Evolutionary conservation across 92 coral and sea anemone species (phyloP), one percentile per base, ranked within the genome.

Genomic region (Porites evermanni): DNA sequence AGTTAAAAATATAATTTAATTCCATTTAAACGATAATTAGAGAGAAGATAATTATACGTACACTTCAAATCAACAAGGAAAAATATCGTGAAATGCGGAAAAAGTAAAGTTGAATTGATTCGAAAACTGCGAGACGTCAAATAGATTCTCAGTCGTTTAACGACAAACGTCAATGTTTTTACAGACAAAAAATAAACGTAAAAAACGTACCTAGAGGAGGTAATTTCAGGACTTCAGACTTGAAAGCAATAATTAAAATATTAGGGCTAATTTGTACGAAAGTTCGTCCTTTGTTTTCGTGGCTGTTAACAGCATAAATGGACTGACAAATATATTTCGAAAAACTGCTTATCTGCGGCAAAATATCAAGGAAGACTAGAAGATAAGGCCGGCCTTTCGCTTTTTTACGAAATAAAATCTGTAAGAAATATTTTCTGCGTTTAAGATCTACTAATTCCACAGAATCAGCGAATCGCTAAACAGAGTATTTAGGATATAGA

Each of bases 211-310:
- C 4, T 44, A 9, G 50, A 53, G 8, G 4, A 2, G 9, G 66
- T 53, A 7, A 70, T 67, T 80, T 82, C 13, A 44, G 21, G 71
- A 17, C 50, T n/a, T 12, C 50, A 64, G 73, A 74, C 68, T 81
- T 81, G 69, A 72, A 64, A 8, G 64, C 64, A 16, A 67, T 83
- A 83, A 83, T 83, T 73, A 64, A 52, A 73, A 74, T 74, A 72
- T 83, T 83, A 83, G 79, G 53, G 87, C 87, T 75, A 83, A 83
- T 83, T 83, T 83, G 67, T 72, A 63, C 80, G 72, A 38, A 10
- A n/a, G 24, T 24, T 24, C 12, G 44, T 50, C 51, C 29, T 72
- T 83, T 83, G 80, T 83, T 74, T 53, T 64, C 80, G 79, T 83
- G 64, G 53, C 74, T 74, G 12, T 23, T 64, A 74, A 58, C 68